phyloP scores from a whole-genome alignment of 2,113 vertebrate genomes.

The Lucifuga dentata region DNA sequence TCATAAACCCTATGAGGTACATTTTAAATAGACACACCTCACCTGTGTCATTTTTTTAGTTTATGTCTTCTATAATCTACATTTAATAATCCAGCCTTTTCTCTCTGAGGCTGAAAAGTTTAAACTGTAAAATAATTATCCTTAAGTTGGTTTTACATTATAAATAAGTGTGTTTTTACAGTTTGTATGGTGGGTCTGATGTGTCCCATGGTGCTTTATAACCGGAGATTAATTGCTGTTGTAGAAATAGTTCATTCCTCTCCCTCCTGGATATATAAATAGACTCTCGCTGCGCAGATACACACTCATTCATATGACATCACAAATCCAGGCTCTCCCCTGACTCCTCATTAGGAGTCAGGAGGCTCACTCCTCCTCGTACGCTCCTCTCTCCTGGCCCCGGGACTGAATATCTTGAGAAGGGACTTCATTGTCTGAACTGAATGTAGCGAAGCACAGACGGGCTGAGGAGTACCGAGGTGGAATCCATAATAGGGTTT shows the following conservation, averaged over 20 bases:
- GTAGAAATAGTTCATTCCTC: constrained; percentile 18
- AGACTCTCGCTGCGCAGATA: constrained; percentile 17
- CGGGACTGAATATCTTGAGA: constrained; percentile 65
- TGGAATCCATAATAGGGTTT: constrained; percentile 58
- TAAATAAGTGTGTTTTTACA: constrained; percentile 19
- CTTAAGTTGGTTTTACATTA: neutral
- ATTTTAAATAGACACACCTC: neutral
- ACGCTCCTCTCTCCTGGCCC: constrained; percentile 30
- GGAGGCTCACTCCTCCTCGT: constrained; percentile 26
- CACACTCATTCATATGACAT: constrained; percentile 16
- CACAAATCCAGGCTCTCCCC: constrained; percentile 53
- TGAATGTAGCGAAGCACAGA: constrained; percentile 43
- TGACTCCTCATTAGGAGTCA: constrained; percentile 66
- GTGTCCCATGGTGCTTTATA: no score
- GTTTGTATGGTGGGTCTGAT: neutral
- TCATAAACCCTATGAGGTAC: constrained; percentile 8
- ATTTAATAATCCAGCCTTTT: constrained; percentile 16
- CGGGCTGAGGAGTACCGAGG: constrained; percentile 43
- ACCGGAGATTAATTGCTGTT: constrained; percentile 50
- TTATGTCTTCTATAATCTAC: neutral
- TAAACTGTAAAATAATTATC: constrained; percentile 12
- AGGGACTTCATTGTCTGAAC: constrained; percentile 56
- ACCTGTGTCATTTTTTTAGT: neutral
- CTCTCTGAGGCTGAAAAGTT: constrained; percentile 14
- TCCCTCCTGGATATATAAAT: constrained; percentile 50